These are phyloP conservation scores for Pseudomyrmex flavicornis DNA, from an alignment of 1,140 invertebrate species.

Conservation along the genomic window DNA sequence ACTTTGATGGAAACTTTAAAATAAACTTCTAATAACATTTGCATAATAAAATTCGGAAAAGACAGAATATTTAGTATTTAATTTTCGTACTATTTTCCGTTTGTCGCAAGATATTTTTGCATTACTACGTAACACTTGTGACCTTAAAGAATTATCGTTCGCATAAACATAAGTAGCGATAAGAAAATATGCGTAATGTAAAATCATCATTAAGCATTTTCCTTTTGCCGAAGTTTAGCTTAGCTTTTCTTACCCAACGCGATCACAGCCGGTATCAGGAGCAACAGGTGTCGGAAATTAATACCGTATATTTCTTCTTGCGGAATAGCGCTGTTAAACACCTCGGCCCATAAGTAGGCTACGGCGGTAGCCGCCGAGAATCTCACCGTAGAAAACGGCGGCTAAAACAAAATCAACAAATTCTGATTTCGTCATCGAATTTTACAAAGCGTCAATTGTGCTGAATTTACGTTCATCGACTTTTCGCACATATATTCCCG, in stretches of 20 bases:
- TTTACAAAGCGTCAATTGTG: neutral
- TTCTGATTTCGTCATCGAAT: neutral
- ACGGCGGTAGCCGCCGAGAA: conserved; percentile 92
- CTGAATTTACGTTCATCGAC: neutral
- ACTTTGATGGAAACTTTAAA: too few species aligned
- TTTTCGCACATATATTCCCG: neutral
- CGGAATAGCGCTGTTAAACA: conserved; percentile 92
- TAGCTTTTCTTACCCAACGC: conserved; percentile 88
- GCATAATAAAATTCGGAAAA: too few species aligned
- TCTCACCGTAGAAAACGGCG: conserved; percentile 91
- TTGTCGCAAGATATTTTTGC: neutral
- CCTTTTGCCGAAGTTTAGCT: too few species aligned
- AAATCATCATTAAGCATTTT: too few species aligned
- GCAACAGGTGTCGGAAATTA: conserved; percentile 89
- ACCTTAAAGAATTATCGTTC: conserved; percentile 7
- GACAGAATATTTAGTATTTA: too few species aligned
- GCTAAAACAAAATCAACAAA: conserved; percentile 85
- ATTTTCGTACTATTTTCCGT: neutral
- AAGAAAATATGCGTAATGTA: neutral
- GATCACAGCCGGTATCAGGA: conserved; percentile 90
- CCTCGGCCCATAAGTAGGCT: conserved; percentile 92
- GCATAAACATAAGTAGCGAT: neutral
- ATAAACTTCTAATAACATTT: too few species aligned
- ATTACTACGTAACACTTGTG: neutral
- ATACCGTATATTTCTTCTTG: conserved; percentile 89